Conservation (phyloP, 2,113 vertebrate species). For the Excalfactoria chinensis region DNA sequence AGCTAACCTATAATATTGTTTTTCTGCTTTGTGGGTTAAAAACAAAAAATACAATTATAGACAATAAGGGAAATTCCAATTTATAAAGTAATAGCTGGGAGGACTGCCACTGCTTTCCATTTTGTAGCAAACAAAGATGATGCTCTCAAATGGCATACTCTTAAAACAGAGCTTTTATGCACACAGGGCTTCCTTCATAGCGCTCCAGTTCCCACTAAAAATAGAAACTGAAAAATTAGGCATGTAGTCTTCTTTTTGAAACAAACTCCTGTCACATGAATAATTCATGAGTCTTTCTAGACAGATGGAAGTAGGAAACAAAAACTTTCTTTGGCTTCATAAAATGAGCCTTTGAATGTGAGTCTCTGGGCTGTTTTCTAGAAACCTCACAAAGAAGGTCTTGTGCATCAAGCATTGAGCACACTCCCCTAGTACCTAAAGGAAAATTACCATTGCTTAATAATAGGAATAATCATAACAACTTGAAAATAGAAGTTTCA, state of each 20-base stretch:
- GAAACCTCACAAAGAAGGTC: background rate
- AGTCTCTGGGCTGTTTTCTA: background rate
- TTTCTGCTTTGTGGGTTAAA: background rate
- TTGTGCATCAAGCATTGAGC: background rate
- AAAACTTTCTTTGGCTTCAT: background rate
- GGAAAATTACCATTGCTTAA: background rate
- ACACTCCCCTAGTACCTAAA: background rate
- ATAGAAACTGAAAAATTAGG: constrained; percentile 20
- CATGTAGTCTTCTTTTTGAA: constrained; percentile 1
- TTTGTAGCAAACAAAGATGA: background rate
- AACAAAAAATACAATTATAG: background rate
- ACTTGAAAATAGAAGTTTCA: background rate
- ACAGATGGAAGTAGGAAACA: constrained; percentile 12
- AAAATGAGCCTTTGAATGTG: background rate
- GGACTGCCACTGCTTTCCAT: background rate
- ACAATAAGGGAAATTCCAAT: constrained; percentile 10
- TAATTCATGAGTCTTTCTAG: constrained; percentile 18
- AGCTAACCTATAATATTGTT: background rate
- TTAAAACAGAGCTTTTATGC: background rate
- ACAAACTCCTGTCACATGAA: background rate
- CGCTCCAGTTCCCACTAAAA: background rate
- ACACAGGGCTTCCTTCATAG: background rate
- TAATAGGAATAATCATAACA: background rate
- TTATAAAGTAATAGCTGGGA: background rate
- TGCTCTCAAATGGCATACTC: background rate